Evolutionary conservation across 2,113 vertebrate species (phyloP), one percentile per base, ranked within the genome.

Genomic region (Anas platyrhynchos): DNA sequence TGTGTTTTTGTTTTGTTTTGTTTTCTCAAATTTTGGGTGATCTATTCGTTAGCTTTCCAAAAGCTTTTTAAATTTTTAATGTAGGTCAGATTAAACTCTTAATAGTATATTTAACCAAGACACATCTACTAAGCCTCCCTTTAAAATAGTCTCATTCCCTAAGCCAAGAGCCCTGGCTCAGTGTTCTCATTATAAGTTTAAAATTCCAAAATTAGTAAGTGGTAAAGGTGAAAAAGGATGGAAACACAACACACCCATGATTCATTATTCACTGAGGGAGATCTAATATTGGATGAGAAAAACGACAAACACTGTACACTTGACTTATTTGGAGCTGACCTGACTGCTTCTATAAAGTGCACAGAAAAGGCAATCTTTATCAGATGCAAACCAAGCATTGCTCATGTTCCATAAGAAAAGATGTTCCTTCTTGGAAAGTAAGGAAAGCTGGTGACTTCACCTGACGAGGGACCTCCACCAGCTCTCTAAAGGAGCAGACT

Each of bases 201-300:
- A 88, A 75, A 67, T 67, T 93, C 92, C 86, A 87, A 93, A 96
- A 93, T 94, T 93, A 92, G 78, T 43, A 89, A 78, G 61, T 72
- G 56, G 90, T 65, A 79, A 87, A 93, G 84, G 72, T 94, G 82
- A 92, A 75, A 81, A 94, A 56, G 31, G 65, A 92, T 50, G 46
- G 92, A 92, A 92, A 88, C 50, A 55, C 34, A 89, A 74, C 84
- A 94, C 63, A 85, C 62, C 44, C 74, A 77, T 36, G n/a, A 83
- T 90, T 90, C 76, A 61, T 93, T 91, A 87, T 94, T 94, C 52
- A 80, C 44, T 82, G 61, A 91, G 34, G 43, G 36, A 73, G 55
- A 74, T 63, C 77, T 93, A 87, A 16, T 22, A 23, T 8, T 92
- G 69, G 50, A 79, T 67, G 78, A 68, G 56, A 82, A 91, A 94